phyloP scores from a whole-genome alignment of 2,888 invertebrate genomes.

The Tetragonisca angustula region DNA sequence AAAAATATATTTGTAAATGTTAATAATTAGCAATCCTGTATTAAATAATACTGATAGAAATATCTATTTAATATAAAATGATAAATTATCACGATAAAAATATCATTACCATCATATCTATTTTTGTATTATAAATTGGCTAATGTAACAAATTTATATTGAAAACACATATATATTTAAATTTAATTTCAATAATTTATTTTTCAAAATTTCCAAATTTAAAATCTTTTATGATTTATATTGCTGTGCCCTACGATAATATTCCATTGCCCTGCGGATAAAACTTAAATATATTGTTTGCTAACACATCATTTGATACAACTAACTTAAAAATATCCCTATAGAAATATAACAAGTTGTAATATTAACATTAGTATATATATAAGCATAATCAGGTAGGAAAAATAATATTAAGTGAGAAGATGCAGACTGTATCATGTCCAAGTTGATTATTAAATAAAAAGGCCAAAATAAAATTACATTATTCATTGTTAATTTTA shows the following conservation, averaged over 20 bases:
- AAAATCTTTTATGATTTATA: not conserved
- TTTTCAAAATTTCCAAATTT: slow-evolving; percentile 13
- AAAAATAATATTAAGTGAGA: slow-evolving; percentile 80
- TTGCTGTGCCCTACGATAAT: not conserved
- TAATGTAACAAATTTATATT: slow-evolving; percentile 15
- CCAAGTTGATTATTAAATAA: slow-evolving; percentile 65
- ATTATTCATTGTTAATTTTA: slow-evolving; percentile 50
- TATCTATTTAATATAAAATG: slow-evolving; percentile 21
- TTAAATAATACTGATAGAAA: slow-evolving; percentile 30
- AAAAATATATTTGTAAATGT: slow-evolving; percentile 25
- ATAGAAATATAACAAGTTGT: slow-evolving; percentile 28
- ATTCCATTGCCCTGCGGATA: slow-evolving; percentile 22
- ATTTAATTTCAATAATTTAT: slow-evolving; percentile 1
- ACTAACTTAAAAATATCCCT: slow-evolving; percentile 14
- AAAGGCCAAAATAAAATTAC: slow-evolving; percentile 45
- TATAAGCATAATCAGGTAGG: slow-evolving; percentile 31
- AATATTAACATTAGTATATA: slow-evolving; percentile 43
- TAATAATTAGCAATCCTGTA: slow-evolving; percentile 15
- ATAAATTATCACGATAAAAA: not conserved
- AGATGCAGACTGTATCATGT: slow-evolving; percentile 77
- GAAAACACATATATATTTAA: slow-evolving; percentile 6
- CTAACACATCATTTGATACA: slow-evolving; percentile 6
- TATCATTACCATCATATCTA: slow-evolving; percentile 11
- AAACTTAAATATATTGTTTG: slow-evolving; percentile 32
- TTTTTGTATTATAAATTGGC: slow-evolving; percentile 27